Conservation (phyloP, 2,113 vertebrate genomes). For the Pungitius pungitius region DNA sequence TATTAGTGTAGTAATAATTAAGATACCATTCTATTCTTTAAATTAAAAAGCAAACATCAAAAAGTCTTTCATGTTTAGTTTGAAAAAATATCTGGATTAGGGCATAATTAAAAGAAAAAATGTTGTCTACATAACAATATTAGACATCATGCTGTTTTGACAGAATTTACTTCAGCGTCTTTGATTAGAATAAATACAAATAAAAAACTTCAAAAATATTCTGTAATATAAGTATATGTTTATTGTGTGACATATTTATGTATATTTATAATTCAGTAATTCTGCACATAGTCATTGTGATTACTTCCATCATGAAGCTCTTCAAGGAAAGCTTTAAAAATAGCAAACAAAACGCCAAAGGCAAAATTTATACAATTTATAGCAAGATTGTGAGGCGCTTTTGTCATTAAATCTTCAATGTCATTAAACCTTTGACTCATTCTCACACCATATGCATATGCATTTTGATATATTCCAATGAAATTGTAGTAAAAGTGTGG, state of each 20-base stretch:
- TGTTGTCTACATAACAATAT: background rate
- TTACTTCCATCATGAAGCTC: too few species aligned
- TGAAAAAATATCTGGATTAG: background rate
- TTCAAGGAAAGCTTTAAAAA: background rate
- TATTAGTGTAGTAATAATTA: conserved; percentile 21
- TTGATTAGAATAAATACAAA: background rate
- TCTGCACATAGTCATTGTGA: background rate
- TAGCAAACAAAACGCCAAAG: background rate
- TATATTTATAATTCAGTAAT: too few species aligned
- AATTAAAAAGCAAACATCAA: background rate
- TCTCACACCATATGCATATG: too few species aligned
- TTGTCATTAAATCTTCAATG: background rate
- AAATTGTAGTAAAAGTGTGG: too few species aligned
- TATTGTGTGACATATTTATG: too few species aligned
- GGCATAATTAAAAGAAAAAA: conserved; percentile 5
- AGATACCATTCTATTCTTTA: conserved; percentile 26
- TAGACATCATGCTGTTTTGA: background rate
- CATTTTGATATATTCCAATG: background rate
- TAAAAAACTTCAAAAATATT: background rate
- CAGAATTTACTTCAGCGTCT: background rate
- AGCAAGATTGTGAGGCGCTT: background rate
- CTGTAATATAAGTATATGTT: too few species aligned
- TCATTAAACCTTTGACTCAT: too few species aligned
- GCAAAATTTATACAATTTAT: background rate
- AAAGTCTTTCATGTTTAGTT: conserved; percentile 1